phyloP scores from a whole-genome alignment of 2,113 vertebrate genomes.

The Hiodon alosoides region DNA sequence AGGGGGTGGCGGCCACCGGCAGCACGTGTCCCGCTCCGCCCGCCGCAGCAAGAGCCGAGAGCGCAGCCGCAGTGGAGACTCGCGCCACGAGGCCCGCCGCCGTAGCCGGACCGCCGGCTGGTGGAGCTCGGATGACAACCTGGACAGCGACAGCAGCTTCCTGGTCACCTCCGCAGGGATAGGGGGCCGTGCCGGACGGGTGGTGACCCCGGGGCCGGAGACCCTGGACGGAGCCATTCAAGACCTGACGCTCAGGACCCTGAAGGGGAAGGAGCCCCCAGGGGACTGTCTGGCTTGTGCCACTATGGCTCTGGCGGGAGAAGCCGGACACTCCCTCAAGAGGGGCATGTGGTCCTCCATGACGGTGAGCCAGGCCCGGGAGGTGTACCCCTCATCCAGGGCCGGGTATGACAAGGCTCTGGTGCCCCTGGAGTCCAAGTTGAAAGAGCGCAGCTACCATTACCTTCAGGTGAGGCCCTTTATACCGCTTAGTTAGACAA shows the following conservation, averaged over 20 bases:
- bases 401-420: slow-evolving; percentile 78
- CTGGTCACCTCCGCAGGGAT: slow-evolving; percentile 62
- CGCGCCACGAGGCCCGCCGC: slow-evolving; percentile 67
- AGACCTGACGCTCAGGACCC: slow-evolving; percentile 91
- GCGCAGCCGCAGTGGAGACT: slow-evolving; percentile 87
- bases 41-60: slow-evolving; percentile 81
- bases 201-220: slow-evolving; percentile 75
- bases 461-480: slow-evolving; percentile 82
- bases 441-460: slow-evolving; percentile 89
- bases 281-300: slow-evolving; percentile 91
- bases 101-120: slow-evolving; percentile 86
- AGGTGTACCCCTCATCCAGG: slow-evolving; percentile 78
- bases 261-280: slow-evolving; percentile 69
- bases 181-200: slow-evolving; percentile 48
- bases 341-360: slow-evolving; percentile 96
- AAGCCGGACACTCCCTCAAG: slow-evolving; percentile 80
- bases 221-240: slow-evolving; percentile 90
- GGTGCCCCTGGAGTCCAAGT: slow-evolving; percentile 82
- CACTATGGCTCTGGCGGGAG: slow-evolving; percentile 82
- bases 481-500: not conserved
- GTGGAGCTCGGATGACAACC: slow-evolving; percentile 98
- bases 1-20: slow-evolving; percentile 35
- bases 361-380: slow-evolving; percentile 95
- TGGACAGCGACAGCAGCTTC: slow-evolving; percentile 97
- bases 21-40: slow-evolving; percentile 76